Evolutionary conservation across 2,888 invertebrate species (phyloP), one percentile per base, ranked within the genome.

Genomic region (Melinopterus prodromus): DNA sequence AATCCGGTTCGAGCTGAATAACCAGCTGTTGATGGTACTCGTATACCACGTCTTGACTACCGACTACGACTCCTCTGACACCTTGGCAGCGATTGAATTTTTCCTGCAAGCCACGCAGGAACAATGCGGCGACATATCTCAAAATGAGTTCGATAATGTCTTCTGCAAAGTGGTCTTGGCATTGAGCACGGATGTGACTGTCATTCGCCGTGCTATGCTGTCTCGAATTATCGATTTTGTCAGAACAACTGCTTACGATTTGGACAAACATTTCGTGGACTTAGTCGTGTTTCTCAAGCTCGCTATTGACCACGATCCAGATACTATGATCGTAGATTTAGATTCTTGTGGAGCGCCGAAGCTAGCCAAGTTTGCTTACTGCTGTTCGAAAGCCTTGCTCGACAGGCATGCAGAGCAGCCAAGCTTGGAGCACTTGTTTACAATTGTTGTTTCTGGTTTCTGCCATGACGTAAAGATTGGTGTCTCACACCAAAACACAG

Each of bases 301-400:
- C 6, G 35, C 35, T 15, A n/a, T 71, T 15, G 71, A 35, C 12
- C 16, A 71, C 16, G 35, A 35, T 35, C 16, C 16, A 71, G n/a
- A 71, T 71, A 35, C 35, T 71, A 16, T 71, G 12, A 35, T 71
- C 35, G 15, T 16, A 26, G 16, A 71, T 35, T 71, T 71, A 71
- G 71, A 71, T 26, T 26, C 12, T 53, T 53, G 53, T 12, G 53
- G 53, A 9, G 53, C 53, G 53, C 53, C 53, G 12, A 53, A 53
- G 12, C 12, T 53, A 53, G 53, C 12, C 5, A 53, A 53, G 53
- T 53, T 53, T 4, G 53, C 53, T 12, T 53, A 53, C 5, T 53
- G 53, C 12, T 53, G 53, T 12, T 9, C 12, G 7, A 53, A 53
- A 53, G 53, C 53, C 12, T 53, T 53, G 12, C 12, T 53, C 1